Base-by-base conservation (phyloP, 2,888 invertebrate species). In the Oasisia sp. region DNA sequence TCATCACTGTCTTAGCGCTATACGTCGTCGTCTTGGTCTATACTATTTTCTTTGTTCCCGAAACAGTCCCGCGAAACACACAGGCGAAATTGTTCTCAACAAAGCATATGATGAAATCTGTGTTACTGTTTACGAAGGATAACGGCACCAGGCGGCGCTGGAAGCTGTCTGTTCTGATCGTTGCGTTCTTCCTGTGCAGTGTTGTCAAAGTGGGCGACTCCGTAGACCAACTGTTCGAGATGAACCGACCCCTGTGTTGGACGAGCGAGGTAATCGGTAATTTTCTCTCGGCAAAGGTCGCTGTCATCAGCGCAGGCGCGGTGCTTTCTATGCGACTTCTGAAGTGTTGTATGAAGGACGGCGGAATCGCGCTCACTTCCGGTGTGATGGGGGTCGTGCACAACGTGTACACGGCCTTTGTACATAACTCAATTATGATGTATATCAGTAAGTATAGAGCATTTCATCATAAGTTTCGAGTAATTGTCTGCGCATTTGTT, bases 231-330 rank as follows among this genome's bases (percentile, higher is more conserved):
- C 89, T 93, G 44, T 93, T 91, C 91, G 45, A 89, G 92, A 92
- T 91, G 91, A 93, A 93, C 91, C 32, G 56, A 4, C 93, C 93
- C n/a, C 91, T 93, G 14, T 93, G 93, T 91, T 92, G 92, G 93
- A 74, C 58, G 11, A 12, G 44, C 58, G 56, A 56, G 11, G 45
- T 89, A 90, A 44, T 93, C 27, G 93, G 93, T 0, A 32, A 56
- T 12, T 93, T 56, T 91, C 27, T 38, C n/a, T 58, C 91, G 11
- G 89, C 89, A 50, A 44, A 38, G 8, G 19, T 90, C 4, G 92
- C 38, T 19, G 91, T 92, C 9, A 27, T 91, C 32, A 45, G 90
- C 9, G 90, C 92, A 32, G 91, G 91, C n/a, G 93, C 91, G 19
- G 50, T 90, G 38, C n/a, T 91, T 11, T n/a, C 89, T 0, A 89